Evolutionary conservation across 2,888 invertebrate genomes (phyloP), one percentile per base, ranked within the genome.

Genomic region (Trisateles emortualis): DNA sequence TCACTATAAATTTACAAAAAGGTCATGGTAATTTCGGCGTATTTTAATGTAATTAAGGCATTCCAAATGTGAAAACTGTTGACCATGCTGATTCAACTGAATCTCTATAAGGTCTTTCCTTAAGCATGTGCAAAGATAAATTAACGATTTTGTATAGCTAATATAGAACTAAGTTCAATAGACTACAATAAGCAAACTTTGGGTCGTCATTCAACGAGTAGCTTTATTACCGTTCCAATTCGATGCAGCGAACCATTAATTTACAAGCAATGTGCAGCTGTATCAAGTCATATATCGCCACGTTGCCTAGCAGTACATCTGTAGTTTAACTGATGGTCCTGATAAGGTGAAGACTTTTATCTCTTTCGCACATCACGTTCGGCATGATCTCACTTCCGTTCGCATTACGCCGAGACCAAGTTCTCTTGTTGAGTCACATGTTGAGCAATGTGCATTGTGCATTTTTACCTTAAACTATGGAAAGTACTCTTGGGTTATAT

Each of bases 301-400:
- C 9, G 14, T 35, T 35, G 19, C 17, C 42, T 16, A 42, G 30
- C 30, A 42, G 2, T 30, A 11, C n/a, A 16, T 6, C 30, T 30
- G 29, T 36, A 4, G 2, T 19, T 13, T 13, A 36, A 32, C 32
- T 39, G 36, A 50, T 38, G 38, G 10, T 29, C 13, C 16, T 42
- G 38, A 50, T 53, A 44, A 40, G 35, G 46, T 38, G 22, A 17
- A 40, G 41, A 39, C 36, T 46, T 55, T 51, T 58, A 29, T 62
- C 52, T 46, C 64, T n/a, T 26, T 43, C 44, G 35, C 45, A 40
- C 48, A 42, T 43, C 41, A 47, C 43, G 45, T 33, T 38, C 38
- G 42, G 13, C 29, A 14, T 65, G 64, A 64, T 50, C 56, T 61
- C 61, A 65, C 56, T 60, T 53, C 53, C 39, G 50, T 39, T 61